Base-by-base conservation (phyloP, 2,888 invertebrate species). In the Protula sp. region DNA sequence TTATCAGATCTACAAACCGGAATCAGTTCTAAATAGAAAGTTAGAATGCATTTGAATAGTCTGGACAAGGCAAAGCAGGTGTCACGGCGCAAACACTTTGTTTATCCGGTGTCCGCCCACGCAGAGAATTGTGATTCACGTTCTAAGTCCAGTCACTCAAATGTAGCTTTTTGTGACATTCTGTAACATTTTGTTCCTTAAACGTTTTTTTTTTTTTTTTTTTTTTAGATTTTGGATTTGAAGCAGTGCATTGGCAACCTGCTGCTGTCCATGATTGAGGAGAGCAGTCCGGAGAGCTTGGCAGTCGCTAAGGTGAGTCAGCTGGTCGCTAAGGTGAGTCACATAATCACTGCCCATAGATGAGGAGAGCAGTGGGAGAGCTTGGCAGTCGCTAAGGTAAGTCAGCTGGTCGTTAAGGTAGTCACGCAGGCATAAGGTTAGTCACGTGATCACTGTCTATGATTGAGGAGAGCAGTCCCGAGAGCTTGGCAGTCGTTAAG, bases 401-500 rank as follows among this genome's bases (percentile, higher is more conserved):
- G 24, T 47, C 68, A 76, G 38, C 71, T 74, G 54, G 76, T 80
- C 0, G 75, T 77, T 22, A 65, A 74, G 70, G 79, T 78, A 38
- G 5, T 26, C 3, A 28, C 22, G 19, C 4, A 67, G 77, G 58
- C 74, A 72, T 53, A 71, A 74, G 61, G 80, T 81, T 30, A 76
- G 78, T 29, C 78, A 75, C 59, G 66, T 81, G 48, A 70, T 81
- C 19, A 67, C n/a, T 79, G 55, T 76, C 79, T 0, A 67, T 81
- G 62, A 76, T 78, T 24, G 81, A 81, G 63, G 81, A 81, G 62
- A 81, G 80, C 66, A 75, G 76, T 29, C 77, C 78, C 2, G 77
- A 78, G 28, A 74, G 76, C 45, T 68, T 76, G 30, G 70, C 74
- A 54, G 76, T 80, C 0, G 75, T 78, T n/a, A 66, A 74, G 70